phyloP scores from a whole-genome alignment of 2,888 invertebrate genomes.

The Macrophya alboannulata region DNA sequence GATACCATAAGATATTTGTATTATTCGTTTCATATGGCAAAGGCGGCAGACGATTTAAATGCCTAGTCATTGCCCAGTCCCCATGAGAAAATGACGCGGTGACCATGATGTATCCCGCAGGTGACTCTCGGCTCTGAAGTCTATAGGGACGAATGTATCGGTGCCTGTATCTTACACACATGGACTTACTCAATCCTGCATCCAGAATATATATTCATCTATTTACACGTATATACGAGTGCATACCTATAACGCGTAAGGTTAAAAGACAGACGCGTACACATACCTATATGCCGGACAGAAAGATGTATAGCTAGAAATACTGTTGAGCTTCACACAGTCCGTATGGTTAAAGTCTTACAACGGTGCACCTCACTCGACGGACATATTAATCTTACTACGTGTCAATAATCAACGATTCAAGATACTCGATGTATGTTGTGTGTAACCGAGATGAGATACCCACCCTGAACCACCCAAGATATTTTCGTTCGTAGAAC shows the following conservation, averaged over 20 bases:
- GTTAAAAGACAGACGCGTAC: not conserved
- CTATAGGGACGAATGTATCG: not conserved
- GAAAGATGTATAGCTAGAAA: slow-evolving; percentile 34
- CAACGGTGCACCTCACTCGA: not conserved
- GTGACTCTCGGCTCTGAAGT: slow-evolving; percentile 38
- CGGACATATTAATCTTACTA: slow-evolving; percentile 53
- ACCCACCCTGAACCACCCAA: slow-evolving; percentile 15
- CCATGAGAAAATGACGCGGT: slow-evolving; percentile 53
- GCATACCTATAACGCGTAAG: not conserved
- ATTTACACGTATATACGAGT: not conserved
- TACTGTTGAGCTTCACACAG: slow-evolving; percentile 36
- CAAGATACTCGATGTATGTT: slow-evolving; percentile 4
- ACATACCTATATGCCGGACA: not conserved
- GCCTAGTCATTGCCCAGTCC: slow-evolving; percentile 46
- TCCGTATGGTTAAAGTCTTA: not conserved
- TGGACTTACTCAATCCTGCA: not conserved
- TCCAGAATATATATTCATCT: not conserved
- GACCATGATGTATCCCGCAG: slow-evolving; percentile 47
- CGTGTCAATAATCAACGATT: slow-evolving; percentile 55
- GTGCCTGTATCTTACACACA: not conserved
- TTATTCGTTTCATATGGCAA: slow-evolving; percentile 55
- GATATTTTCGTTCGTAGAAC: slow-evolving; percentile 33
- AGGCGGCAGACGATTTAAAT: slow-evolving; percentile 41
- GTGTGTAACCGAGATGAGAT: not conserved
- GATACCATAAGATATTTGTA: slow-evolving; percentile 53